Evolutionary conservation across 2,113 vertebrate genomes (phyloP).

Genomic region (Piprites chloris): DNA sequence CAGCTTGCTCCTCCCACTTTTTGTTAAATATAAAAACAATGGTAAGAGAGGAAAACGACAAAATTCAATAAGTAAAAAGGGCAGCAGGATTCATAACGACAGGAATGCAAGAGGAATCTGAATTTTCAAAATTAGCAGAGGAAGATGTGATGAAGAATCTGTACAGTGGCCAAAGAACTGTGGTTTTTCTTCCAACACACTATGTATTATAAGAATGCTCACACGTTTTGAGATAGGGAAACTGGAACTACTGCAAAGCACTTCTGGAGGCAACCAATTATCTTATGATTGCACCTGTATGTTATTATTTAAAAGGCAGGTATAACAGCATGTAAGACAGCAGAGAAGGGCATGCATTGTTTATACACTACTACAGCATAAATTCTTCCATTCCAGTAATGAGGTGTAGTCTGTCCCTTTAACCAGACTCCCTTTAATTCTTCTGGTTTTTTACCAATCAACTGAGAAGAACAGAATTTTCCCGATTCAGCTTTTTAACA

Average conservation of each 20-base stretch:
- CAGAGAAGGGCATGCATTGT: background rate
- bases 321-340: background rate
- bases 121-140: background rate
- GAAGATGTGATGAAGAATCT: background rate
- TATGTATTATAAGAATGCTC: background rate
- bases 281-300: background rate
- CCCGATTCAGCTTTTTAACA: background rate
- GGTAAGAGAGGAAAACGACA: background rate
- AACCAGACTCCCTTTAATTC: background rate
- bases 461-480: background rate
- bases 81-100: background rate
- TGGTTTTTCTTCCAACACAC: background rate
- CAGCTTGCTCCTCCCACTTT: background rate
- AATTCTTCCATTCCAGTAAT: background rate
- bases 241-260: background rate
- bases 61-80: background rate
- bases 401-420: background rate
- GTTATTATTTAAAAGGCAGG: background rate
- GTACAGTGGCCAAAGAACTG: background rate
- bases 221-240: background rate
- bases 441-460: background rate
- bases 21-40: background rate
- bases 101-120: background rate
- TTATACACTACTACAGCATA: background rate
- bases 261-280: background rate